Conservation (phyloP, 2,113 vertebrate species). For the Lathamus discolor region DNA sequence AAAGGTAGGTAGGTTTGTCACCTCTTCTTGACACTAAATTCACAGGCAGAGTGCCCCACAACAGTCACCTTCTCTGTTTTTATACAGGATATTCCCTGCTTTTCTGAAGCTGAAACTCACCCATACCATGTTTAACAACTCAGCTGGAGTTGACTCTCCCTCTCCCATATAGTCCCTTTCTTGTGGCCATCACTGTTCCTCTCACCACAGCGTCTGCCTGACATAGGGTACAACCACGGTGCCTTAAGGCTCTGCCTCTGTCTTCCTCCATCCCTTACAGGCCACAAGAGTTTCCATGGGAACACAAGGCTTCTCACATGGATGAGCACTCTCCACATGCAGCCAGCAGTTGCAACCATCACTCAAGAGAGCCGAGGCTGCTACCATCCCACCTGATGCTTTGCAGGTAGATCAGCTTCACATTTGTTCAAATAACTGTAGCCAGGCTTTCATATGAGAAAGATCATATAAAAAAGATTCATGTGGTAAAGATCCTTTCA, state of each 20-base stretch:
- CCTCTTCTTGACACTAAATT: not conserved
- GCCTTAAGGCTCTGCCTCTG: not conserved
- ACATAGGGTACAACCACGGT: rapidly evolving
- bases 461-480: not conserved
- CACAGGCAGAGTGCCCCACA: rapidly evolving
- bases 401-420: not conserved
- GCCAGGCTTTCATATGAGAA: not conserved
- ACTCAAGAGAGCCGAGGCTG: not conserved
- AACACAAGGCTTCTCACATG: not conserved
- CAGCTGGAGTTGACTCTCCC: not conserved
- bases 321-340: not conserved
- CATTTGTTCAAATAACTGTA: rapidly evolving
- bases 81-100: not conserved
- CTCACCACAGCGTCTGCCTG: rapidly evolving
- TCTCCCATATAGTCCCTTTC: not conserved
- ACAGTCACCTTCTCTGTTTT: not conserved
- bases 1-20: not conserved
- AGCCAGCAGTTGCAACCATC: not conserved
- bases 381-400: not conserved
- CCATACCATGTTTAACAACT: not conserved
- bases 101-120: not conserved
- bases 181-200: not conserved
- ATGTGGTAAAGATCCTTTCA: not conserved
- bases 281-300: not conserved
- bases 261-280: no score